phyloP scores from a whole-genome alignment of 1,140 invertebrate species.

The Leucophenga varia region DNA sequence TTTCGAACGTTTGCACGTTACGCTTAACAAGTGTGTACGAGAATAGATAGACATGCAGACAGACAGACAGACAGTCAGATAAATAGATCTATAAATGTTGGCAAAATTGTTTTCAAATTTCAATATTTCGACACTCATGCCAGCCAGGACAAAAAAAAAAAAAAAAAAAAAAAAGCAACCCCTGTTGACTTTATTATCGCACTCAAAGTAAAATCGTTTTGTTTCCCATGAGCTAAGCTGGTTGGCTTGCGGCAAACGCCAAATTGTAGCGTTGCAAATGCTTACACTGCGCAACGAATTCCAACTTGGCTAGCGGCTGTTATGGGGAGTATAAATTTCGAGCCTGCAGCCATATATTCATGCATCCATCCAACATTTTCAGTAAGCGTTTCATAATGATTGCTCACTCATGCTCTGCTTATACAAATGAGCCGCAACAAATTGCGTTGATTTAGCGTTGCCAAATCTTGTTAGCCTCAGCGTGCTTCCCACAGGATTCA shows the following conservation, averaged over 20 bases:
- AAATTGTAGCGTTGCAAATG: slow-evolving; percentile 44
- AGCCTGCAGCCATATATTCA: neutral
- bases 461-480: slow-evolving; percentile 48
- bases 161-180: too few relatives aligned
- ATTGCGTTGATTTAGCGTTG: slow-evolving; percentile 49
- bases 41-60: too few relatives aligned
- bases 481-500: slow-evolving; percentile 43
- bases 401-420: slow-evolving; percentile 16
- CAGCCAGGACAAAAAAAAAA: slow-evolving; percentile 3
- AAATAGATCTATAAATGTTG: slow-evolving; percentile 9
- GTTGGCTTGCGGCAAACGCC: too few relatives aligned
- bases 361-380: slow-evolving; percentile 10
- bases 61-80: too few relatives aligned
- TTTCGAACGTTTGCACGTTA: slow-evolving; percentile 11
- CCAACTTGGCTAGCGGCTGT: slow-evolving; percentile 27
- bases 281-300: slow-evolving; percentile 46
- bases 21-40: slow-evolving; percentile 32
- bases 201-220: neutral
- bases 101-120: slow-evolving; percentile 49
- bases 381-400: too few relatives aligned
- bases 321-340: too few relatives aligned
- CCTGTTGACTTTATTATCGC: neutral
- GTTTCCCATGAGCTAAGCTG: slow-evolving; percentile 39
- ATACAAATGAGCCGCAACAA: slow-evolving; percentile 48
- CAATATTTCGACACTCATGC: slow-evolving; percentile 34